A percentile compares a stretch with the other conserved stretches of the same genome.
Conservation (phyloP, 1,140 invertebrate species). For the Gonioctena quinquepunctata region DNA sequence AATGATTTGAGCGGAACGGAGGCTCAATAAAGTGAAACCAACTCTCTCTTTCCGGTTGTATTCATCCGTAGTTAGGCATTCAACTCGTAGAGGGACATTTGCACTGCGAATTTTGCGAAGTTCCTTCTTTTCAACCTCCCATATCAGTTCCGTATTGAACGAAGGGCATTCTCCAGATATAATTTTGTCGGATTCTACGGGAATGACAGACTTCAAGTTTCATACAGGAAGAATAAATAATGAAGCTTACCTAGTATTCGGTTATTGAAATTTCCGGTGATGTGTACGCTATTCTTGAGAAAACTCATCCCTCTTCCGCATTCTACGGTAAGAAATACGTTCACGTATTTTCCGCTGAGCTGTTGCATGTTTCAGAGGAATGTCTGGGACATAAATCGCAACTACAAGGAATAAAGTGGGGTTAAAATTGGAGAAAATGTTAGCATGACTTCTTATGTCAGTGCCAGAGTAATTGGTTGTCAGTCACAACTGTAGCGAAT, state of each 20-base stretch:
- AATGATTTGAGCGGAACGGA: slow-evolving; percentile 59
- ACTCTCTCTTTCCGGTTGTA: slow-evolving; percentile 56
- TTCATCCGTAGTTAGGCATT: slow-evolving; percentile 57
- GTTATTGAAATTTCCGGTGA: slow-evolving; percentile 59
- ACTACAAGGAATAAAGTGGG: neutral
- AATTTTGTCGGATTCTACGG: slow-evolving; percentile 55
- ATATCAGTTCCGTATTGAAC: slow-evolving; percentile 58
- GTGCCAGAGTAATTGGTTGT: neutral
- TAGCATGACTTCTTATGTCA: neutral
- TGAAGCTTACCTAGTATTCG: slow-evolving; percentile 47
- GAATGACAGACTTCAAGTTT: neutral
- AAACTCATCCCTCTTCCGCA: slow-evolving; percentile 60
- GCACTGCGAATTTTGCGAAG: slow-evolving; percentile 58
- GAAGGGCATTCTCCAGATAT: slow-evolving; percentile 53
- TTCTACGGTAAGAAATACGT: slow-evolving; percentile 59
- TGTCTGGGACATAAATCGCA: neutral
- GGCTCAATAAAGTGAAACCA: slow-evolving; percentile 58
- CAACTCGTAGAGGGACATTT: slow-evolving; percentile 59
- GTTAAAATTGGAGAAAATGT: neutral
- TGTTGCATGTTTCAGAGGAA: slow-evolving; percentile 54
- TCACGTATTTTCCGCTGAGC: slow-evolving; percentile 53
- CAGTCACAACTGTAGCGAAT: neutral
- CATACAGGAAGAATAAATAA: neutral
- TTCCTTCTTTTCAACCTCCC: slow-evolving; percentile 59
- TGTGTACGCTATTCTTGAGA: slow-evolving; percentile 54